phyloP scores from a whole-genome alignment of 2,113 vertebrate species.

The Elachura formosa region DNA sequence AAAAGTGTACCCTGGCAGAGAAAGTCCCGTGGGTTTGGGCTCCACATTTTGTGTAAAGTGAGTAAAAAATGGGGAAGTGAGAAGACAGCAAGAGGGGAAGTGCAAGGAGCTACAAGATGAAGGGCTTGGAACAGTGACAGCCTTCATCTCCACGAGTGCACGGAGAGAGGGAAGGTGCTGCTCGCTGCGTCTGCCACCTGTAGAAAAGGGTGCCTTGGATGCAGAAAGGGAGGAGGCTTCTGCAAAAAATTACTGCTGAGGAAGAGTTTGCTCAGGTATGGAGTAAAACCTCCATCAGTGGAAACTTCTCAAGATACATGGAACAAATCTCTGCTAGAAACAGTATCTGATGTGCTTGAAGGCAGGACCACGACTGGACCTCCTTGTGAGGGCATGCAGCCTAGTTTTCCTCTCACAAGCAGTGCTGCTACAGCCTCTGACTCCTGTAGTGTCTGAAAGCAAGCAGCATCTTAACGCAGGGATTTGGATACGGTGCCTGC shows the following conservation, averaged over 20 bases:
- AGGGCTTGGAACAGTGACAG: neutral
- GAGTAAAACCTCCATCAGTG: neutral
- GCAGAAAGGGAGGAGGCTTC: neutral
- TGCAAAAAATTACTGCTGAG: neutral
- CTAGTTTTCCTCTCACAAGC: neutral
- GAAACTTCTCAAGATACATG: neutral
- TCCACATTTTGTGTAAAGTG: accelerated
- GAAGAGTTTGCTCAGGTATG: neutral
- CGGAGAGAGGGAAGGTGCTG: neutral
- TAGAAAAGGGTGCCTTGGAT: neutral
- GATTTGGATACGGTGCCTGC: neutral
- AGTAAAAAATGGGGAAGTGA: neutral
- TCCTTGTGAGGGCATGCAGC: neutral
- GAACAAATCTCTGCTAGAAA: neutral
- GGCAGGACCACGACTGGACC: neutral
- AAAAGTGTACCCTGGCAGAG: neutral
- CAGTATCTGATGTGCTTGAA: neutral
- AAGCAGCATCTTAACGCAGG: accelerated
- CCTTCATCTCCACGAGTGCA: accelerated
- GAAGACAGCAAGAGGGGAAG: neutral
- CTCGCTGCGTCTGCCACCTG: neutral
- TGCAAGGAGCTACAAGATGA: neutral
- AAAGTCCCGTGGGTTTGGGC: neutral
- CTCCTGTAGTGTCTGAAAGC: neutral
- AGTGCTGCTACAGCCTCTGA: neutral